These are phyloP conservation scores for Pteruthius melanotis DNA, from an alignment of 2,113 vertebrate genomes.

Conservation along the genomic window DNA sequence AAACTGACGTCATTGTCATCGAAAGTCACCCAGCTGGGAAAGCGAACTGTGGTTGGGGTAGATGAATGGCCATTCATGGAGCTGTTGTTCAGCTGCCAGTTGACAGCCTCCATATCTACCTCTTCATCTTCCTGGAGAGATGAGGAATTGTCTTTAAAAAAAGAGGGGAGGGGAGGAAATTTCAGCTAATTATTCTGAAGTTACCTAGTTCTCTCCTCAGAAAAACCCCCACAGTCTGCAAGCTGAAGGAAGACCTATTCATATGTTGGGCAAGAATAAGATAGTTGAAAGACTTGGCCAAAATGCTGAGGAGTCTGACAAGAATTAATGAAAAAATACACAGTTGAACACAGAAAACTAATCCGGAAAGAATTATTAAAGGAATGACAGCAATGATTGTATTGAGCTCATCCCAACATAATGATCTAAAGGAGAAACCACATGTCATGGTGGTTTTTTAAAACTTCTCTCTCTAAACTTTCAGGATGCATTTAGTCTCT, in stretches of 20 bases:
- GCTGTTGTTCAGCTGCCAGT: slow-evolving; percentile 70
- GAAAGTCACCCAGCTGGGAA: slow-evolving; percentile 89
- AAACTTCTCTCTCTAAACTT: not conserved
- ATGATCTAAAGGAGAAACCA: not conserved
- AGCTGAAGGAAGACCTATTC: not conserved
- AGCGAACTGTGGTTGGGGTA: slow-evolving; percentile 69
- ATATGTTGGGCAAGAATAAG: not conserved
- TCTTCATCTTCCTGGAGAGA: slow-evolving; percentile 84
- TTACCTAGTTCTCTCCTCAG: not conserved
- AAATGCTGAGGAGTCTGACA: not conserved
- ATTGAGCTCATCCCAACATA: not conserved
- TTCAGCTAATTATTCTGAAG: slow-evolving; percentile 21
- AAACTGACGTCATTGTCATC: slow-evolving; percentile 79
- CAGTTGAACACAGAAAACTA: not conserved
- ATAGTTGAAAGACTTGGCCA: not conserved
- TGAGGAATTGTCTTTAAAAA: slow-evolving; percentile 77
- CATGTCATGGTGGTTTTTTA: not conserved
- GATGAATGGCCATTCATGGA: slow-evolving; percentile 73
- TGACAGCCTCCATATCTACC: slow-evolving; percentile 81
- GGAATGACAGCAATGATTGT: not conserved
- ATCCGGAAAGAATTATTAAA: not conserved
- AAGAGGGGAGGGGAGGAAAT: slow-evolving; percentile 46
- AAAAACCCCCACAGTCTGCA: not conserved
- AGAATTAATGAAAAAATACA: not conserved
- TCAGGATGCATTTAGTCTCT: not conserved